A percentile compares a stretch with the other conserved stretches of the same genome.
Conservation (phyloP, 2,797 vertebrate species). For the Siniperca undulata region DNA sequence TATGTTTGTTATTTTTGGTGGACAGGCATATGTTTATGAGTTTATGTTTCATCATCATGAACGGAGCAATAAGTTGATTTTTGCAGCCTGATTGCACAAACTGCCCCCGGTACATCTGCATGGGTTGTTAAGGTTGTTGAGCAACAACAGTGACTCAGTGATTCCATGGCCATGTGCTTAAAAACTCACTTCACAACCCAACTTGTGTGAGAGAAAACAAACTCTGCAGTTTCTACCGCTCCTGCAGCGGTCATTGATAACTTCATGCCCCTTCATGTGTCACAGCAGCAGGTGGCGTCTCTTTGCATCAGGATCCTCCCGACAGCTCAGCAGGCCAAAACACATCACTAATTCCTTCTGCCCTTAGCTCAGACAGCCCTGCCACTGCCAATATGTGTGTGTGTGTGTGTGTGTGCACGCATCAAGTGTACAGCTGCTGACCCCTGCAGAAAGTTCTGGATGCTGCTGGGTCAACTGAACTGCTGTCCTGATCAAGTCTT, state of each 20-base stretch:
- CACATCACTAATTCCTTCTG: constrained; percentile 56
- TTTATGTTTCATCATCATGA: constrained; percentile 10
- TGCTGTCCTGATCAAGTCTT: constrained; percentile 19
- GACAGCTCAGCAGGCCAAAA: constrained; percentile 44
- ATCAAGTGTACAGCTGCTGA: constrained; percentile 64
- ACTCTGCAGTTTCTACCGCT: neutral
- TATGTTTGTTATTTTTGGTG: neutral
- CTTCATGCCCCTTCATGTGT: constrained; percentile 25
- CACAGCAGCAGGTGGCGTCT: constrained; percentile 55
- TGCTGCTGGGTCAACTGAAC: constrained; percentile 43
- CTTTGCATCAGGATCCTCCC: constrained; percentile 56
- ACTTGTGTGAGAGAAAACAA: constrained; percentile 38
- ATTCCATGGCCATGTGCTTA: constrained; percentile 29
- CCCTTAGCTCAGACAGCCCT: constrained; percentile 47
- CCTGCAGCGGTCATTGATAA: constrained; percentile 36
- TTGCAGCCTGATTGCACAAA: constrained; percentile 4
- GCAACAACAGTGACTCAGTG: constrained; percentile 49
- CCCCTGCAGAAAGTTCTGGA: constrained; percentile 54
- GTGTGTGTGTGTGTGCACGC: constrained; percentile 27
- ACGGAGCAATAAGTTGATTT: neutral
- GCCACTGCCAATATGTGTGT: constrained; percentile 40
- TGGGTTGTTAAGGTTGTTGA: constrained; percentile 24
- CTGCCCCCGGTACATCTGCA: constrained; percentile 22
- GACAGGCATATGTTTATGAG: constrained; percentile 17
- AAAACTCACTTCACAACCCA: constrained; percentile 26